Conservation (phyloP, 2,888 invertebrate genomes). For the Drosophila mayaguana region DNA sequence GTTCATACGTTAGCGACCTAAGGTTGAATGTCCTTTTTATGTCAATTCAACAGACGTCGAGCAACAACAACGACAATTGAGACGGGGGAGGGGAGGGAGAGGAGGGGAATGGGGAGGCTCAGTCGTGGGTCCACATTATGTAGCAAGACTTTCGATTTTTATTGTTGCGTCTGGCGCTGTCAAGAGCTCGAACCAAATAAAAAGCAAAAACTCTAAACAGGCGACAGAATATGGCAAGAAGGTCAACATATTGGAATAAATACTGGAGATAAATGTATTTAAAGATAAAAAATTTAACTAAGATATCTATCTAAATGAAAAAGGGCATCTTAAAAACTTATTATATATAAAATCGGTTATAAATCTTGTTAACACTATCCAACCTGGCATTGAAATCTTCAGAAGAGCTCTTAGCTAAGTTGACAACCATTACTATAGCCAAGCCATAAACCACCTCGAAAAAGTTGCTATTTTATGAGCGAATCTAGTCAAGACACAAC, state of each 20-base stretch:
- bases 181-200: background rate
- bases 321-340: background rate
- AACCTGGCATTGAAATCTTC: background rate
- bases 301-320: too few relatives aligned
- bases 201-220: constrained; percentile 28
- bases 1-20: constrained; percentile 43
- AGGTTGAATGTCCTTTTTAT: constrained; percentile 73
- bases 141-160: constrained; percentile 56
- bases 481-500: constrained; percentile 19
- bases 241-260: background rate
- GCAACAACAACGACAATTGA: constrained; percentile 21
- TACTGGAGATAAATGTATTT: background rate
- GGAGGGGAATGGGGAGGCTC: background rate
- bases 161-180: constrained; percentile 9
- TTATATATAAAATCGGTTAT: too few relatives aligned
- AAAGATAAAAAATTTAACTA: background rate
- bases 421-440: constrained; percentile 4
- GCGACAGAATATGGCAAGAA: background rate
- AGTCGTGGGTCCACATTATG: constrained; percentile 25
- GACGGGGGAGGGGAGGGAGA: too few relatives aligned
- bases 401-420: background rate
- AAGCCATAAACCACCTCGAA: constrained; percentile 23
- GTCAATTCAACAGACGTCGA: constrained; percentile 54
- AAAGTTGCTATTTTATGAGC: constrained; percentile 6
- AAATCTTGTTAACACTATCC: background rate